Evolutionary conservation across 92 coral and sea anemone species (phyloP), one percentile per base, ranked within the genome.

Genomic region (Zoanthus sociatus): DNA sequence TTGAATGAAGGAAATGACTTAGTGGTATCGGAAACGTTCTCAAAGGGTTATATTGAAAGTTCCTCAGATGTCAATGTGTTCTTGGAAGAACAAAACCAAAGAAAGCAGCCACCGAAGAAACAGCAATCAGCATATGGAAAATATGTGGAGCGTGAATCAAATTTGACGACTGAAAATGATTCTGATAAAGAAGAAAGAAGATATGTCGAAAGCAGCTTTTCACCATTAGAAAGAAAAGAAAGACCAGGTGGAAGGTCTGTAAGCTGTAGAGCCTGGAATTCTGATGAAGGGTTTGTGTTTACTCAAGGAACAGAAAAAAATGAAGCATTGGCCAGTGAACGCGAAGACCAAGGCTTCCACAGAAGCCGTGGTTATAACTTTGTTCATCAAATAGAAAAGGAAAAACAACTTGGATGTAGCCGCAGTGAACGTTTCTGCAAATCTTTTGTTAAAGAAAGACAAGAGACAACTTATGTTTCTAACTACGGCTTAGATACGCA

Each of bases 71-170:
- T 47, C 3, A 20, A 63, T 63, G 11, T n/a, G 73, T 79, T 60
- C 20, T 17, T 9, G 47, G 66, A 31, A 48, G 60, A 81, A 64
- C 85, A 81, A 61, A 32, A 1, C 60, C 47, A 50, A 9, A 44
- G 16, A 15, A 63, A 67, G 73, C 85, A 30, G 9, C 16, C 30
- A 8, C 53, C 26, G 3, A 45, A 1, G 16, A 66, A 12, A 10
- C 45, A 30, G 21, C n/a, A 5, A 26, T 68, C 46, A 37, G 1
- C 45, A n/a, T 10, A 60, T 18, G 53, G 75, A 42, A 81, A 45
- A 33, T 81, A 66, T 47, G 71, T 48, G 44, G 85, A 45, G 18
- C 73, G 18, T 66, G 60, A 54, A 21, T 45, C 85, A 21, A 30
- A 13, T 60, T 12, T 10, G 47, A 21, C 10, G n/a, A 58, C 14